Evolutionary conservation across 2,888 invertebrate species (phyloP), one percentile per base, ranked within the genome.

Genomic region (Scaptomyza parva): DNA sequence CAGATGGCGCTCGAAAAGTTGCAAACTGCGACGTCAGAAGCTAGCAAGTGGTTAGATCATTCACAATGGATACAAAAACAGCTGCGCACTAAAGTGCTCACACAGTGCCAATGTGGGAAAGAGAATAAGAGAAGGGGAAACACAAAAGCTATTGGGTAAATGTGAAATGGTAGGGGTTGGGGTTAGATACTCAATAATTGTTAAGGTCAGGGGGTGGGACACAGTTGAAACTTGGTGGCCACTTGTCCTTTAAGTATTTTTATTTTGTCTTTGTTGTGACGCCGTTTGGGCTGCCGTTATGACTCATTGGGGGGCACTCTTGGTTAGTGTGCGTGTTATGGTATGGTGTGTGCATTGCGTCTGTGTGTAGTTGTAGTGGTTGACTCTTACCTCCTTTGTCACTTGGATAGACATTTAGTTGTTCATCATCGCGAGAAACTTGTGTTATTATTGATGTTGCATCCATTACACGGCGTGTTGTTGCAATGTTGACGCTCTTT

Each of bases 371-470:
- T 14, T 50, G 9, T 37, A 30, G 28, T 68, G 45, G 14, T 45
- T 54, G 39, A 43, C 20, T 63, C 71, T 67, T 71, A 85, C 85
- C 95, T 97, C 97, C 97, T 97, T 97, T 97, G 94, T 97, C 97
- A 94, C 95, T 86, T 51, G 80, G 87, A 80, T 86, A 81, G 77
- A 95, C 96, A 94, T 96, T 97, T 93, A 97, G 94, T 94, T 96
- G 96, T 93, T 97, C 97, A 95, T 97, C 97, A 95, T 98, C 97
- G 94, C 97, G 96, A 94, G 96, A 96, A 95, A 97, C 98, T 95
- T 97, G 97, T 93, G 97, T 97, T 93, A 98, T 98, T 94, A 98
- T 97, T 96, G 97, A 98, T 96, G 97, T 96, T 95, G 97, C 97
- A 97, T 98, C 98, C 98, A 97, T 97, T 95, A 90, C 91, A 91